Conservation (phyloP, 1,140 invertebrate genomes). For the Drosophila ogumai region DNA sequence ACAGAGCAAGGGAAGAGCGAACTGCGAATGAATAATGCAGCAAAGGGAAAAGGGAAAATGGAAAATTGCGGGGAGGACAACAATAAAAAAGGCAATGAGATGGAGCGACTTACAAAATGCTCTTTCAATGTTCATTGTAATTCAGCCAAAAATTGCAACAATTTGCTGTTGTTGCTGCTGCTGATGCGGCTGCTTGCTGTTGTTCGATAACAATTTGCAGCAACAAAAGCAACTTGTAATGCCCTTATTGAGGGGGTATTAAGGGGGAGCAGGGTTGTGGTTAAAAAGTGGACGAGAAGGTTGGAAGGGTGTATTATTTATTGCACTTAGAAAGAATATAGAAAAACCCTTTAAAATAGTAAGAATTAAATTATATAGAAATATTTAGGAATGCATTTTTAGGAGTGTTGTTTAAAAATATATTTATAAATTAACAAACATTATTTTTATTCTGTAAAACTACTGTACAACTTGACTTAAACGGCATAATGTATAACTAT, state of each 20-base stretch:
- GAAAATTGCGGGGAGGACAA: background rate
- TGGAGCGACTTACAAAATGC: constrained; percentile 44
- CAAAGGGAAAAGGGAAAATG: constrained; percentile 1
- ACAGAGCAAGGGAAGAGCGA: constrained; percentile 19
- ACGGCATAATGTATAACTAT: too few species aligned
- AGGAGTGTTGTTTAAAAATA: too few species aligned
- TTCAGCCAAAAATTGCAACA: constrained; percentile 49
- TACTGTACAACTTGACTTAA: too few species aligned
- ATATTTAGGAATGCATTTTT: background rate
- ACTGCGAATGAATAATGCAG: constrained; percentile 41
- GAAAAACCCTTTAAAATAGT: background rate
- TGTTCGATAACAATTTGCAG: constrained; percentile 52
- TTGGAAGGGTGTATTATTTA: background rate
- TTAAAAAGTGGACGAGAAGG: background rate
- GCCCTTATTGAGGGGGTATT: constrained; percentile 15
- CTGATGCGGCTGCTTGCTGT: constrained; percentile 28
- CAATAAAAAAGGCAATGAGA: background rate
- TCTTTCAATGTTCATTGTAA: constrained; percentile 51
- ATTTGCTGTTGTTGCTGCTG: constrained; percentile 19
- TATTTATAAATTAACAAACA: too few species aligned
- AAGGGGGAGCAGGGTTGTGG: background rate
- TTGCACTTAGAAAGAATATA: background rate
- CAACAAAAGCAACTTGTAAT: constrained; percentile 55
- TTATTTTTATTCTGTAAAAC: too few species aligned
- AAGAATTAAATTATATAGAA: background rate